Evolutionary conservation across 2,113 vertebrate genomes (phyloP), one percentile per base, ranked within the genome.

Genomic region (Numenius arquata): DNA sequence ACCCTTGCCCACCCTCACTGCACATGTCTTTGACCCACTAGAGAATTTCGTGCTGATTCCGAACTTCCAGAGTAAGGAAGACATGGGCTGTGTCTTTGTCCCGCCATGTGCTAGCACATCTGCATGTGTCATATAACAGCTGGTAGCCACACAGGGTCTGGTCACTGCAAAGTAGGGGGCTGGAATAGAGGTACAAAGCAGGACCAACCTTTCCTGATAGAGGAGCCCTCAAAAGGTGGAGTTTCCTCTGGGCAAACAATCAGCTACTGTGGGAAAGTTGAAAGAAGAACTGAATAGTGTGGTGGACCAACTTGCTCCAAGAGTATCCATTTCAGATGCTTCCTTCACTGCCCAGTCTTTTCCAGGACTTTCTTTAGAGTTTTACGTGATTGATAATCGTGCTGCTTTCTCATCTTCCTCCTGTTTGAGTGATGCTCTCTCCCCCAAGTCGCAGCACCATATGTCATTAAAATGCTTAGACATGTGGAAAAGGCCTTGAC

Each of bases 381-480:
- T 95, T 90, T 94, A 88, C 78, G 94, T 34, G 36, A 27, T 94
- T 62, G 27, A 15, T 68, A 36, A 43, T 17, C 6, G 2, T 29
- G 32, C 2, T 30, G 85, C 50, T 56, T 67, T 58, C 21, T 19
- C 0, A 0, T 61, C 48, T 23, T 94, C 89, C 92, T 97, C 91
- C 90, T 72, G 38, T 90, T 85, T 66, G 91, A 98, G 83, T 2
- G n/a, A 23, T 52, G 87, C 75, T 94, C 79, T 93, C 81, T 87
- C 66, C 86, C 92, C 83, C 76, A 74, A 67, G 89, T 96, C 88
- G 87, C 88, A 96, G 93, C 98, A 98, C 97, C 97, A 97, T 98
- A 98, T 98, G 98, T 97, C 98, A 98, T 97, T 97, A 98, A 98
- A 98, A 97, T 98, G 98, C 97, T 98, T 97, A 98, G 98, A 97